These are phyloP conservation scores for Catocala fraxini DNA, from an alignment of 2,888 invertebrate genomes.

Conservation along the genomic window DNA sequence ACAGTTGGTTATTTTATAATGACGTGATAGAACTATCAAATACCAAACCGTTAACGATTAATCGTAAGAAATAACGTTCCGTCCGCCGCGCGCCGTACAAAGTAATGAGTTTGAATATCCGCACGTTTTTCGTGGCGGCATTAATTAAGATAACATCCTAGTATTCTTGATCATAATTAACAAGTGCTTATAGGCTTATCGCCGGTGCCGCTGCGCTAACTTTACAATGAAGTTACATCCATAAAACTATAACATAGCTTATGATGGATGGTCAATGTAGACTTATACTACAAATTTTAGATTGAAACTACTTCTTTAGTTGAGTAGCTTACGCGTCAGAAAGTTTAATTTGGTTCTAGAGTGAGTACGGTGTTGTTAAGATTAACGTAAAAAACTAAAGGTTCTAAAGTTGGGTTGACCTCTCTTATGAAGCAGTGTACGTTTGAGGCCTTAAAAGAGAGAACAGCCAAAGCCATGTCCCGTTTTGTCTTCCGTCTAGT, in stretches of 20 bases:
- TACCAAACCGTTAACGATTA: not conserved
- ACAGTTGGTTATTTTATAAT: no score
- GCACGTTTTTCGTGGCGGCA: conserved; percentile 34
- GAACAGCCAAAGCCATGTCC: no score
- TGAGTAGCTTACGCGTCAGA: no score
- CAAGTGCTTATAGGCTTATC: conserved; percentile 25
- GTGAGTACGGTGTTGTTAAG: no score
- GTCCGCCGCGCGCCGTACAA: not conserved
- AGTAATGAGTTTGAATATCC: conserved; percentile 5
- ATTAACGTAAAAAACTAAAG: no score
- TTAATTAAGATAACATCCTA: conserved; percentile 42
- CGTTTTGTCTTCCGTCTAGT: no score
- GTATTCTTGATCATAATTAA: conserved; percentile 33
- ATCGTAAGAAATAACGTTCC: conserved; percentile 1
- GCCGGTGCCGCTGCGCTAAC: conserved; percentile 9
- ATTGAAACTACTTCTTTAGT: not conserved
- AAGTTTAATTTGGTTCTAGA: no score
- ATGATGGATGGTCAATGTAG: not conserved
- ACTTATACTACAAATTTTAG: not conserved
- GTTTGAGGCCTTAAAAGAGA: no score
- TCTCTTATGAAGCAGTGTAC: no score
- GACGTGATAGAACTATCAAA: not conserved
- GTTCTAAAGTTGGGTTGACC: no score
- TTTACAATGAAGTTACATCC: not conserved
- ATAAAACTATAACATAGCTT: not conserved